Evolutionary conservation across 2,113 vertebrate species (phyloP).

Genomic region (Galeopterus variegatus): DNA sequence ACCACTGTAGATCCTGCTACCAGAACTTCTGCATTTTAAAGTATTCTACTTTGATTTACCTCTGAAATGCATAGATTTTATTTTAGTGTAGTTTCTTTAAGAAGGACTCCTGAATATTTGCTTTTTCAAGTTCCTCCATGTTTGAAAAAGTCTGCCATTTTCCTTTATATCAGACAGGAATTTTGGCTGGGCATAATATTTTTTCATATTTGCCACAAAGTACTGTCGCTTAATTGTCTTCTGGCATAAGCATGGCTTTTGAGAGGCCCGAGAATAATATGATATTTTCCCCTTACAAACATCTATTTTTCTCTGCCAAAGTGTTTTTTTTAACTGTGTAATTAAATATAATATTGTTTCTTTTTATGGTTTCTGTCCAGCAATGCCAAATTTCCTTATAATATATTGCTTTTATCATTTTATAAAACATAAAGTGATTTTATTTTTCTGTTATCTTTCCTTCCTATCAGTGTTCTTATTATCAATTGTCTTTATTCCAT

Average conservation of each 20-base stretch:
- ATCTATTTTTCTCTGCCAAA: not conserved
- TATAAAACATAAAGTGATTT: not conserved
- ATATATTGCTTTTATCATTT: not conserved
- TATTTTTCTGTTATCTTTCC: not conserved
- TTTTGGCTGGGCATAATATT: not conserved
- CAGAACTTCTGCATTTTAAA: not conserved
- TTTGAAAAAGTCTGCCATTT: not conserved
- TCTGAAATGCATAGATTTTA: not conserved
- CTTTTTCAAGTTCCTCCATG: not conserved
- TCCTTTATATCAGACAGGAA: not conserved
- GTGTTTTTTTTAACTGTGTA: not conserved
- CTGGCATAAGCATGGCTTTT: not conserved
- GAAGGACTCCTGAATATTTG: not conserved
- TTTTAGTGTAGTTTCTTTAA: not conserved
- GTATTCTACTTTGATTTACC: not conserved
- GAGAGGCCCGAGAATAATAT: not conserved
- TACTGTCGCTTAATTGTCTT: not conserved
- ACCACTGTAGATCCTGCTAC: not conserved
- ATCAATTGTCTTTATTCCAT: not conserved
- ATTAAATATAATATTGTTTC: not conserved
- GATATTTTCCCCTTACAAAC: not conserved
- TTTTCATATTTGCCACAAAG: not conserved
- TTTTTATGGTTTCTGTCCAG: not conserved
- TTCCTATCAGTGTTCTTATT: not conserved
- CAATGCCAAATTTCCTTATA: not conserved